Evolutionary conservation across 2,113 vertebrate species (phyloP).

Genomic region (Callithrix jacchus): DNA sequence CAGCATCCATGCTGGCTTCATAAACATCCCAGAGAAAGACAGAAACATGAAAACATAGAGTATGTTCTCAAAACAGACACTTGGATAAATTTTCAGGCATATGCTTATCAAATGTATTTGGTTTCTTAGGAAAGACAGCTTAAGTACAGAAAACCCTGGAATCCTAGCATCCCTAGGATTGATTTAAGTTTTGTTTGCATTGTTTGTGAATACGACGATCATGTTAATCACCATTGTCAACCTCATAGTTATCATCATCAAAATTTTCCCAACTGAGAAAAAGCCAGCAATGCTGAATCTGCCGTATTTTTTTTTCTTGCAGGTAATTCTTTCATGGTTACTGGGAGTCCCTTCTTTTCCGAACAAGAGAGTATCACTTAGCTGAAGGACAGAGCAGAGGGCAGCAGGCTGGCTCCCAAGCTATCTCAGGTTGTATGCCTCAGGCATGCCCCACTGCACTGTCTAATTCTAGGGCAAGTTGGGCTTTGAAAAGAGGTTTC

Average conservation of each 20-base stretch:
- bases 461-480: neutral
- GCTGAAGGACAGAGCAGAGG: neutral
- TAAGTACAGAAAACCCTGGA: neutral
- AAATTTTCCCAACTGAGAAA: slow-evolving; percentile 23
- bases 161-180: neutral
- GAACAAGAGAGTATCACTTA: neutral
- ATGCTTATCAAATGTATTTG: neutral
- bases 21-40: neutral
- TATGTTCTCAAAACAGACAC: neutral
- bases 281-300: neutral
- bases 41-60: neutral
- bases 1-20: neutral
- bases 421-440: neutral
- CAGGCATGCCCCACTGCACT: rapidly evolving
- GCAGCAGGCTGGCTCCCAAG: rapidly evolving
- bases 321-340: neutral
- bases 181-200: neutral
- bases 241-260: neutral
- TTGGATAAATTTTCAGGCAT: neutral
- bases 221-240: neutral
- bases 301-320: neutral
- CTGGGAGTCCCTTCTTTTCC: neutral
- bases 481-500: slow-evolving; percentile 50
- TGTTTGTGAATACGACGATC: neutral
- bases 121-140: slow-evolving; percentile 34